Evolutionary conservation across 2,888 invertebrate species (phyloP).

Genomic region (Carabus problematicus): DNA sequence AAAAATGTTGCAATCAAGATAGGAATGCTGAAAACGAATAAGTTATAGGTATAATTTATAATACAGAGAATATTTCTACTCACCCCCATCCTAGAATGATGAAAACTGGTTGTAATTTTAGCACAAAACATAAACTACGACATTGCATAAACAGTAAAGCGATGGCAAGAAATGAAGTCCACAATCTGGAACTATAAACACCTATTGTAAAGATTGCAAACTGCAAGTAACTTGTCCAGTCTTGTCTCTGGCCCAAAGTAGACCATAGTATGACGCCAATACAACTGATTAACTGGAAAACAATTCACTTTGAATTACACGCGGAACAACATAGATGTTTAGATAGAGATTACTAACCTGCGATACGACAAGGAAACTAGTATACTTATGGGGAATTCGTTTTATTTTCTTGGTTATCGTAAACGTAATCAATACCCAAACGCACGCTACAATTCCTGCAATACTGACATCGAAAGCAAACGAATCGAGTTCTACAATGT

Average conservation of each 20-base stretch:
- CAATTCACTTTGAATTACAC: not conserved
- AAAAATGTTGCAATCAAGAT: slow-evolving; percentile 71
- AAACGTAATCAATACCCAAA: slow-evolving; percentile 82
- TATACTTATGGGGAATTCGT: slow-evolving; percentile 82
- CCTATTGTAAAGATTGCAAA: slow-evolving; percentile 79
- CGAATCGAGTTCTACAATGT: slow-evolving; percentile 75
- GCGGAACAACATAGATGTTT: no score
- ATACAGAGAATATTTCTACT: slow-evolving; percentile 46
- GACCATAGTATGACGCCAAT: slow-evolving; percentile 81
- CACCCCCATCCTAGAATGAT: slow-evolving; percentile 68
- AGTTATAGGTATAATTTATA: not conserved
- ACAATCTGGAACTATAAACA: slow-evolving; percentile 82
- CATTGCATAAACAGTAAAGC: slow-evolving; percentile 83
- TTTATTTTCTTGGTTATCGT: slow-evolving; percentile 76
- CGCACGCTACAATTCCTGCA: slow-evolving; percentile 75
- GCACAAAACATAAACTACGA: slow-evolving; percentile 82
- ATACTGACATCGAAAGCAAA: slow-evolving; percentile 88
- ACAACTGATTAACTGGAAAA: slow-evolving; percentile 68
- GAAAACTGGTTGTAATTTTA: slow-evolving; percentile 76
- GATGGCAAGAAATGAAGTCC: slow-evolving; percentile 85
- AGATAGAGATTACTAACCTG: slow-evolving; percentile 74
- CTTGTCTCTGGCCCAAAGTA: slow-evolving; percentile 62
- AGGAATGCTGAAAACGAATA: slow-evolving; percentile 63
- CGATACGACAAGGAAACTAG: slow-evolving; percentile 77
- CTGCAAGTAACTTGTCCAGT: slow-evolving; percentile 75